Base-by-base conservation (phyloP, 2,113 vertebrate genomes). In the Melanocharis versteri region DNA sequence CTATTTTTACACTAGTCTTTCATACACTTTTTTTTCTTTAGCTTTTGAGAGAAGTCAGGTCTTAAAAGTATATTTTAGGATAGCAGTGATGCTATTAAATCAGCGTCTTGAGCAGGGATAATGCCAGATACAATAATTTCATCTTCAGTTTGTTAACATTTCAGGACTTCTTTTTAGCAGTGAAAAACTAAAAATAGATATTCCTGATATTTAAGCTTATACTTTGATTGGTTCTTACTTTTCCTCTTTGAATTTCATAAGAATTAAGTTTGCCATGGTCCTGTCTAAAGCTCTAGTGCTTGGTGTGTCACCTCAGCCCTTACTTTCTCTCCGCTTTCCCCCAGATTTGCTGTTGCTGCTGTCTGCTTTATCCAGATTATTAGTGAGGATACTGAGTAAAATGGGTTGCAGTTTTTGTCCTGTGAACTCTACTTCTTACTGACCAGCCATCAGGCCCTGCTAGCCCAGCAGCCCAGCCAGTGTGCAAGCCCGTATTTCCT, bases 301-400 rank as follows among this genome's bases (percentile, higher is more conserved):
- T 19, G 18, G 37, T 64, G 16, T 64, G 33, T 86, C 12, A 16
- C 15, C 24, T 73, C 26, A 37, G 35, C 26, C 11, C 33, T n/a
- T 60, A n/a, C 8, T 35, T 73, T 64, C 9, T 73, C 3, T 7
- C 12, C 0, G 0, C 5, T 22, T 42, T 53, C 53, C 33, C 16
- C 37, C 39, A 73, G 7, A 28, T 60, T 50, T 91, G 40, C 35
- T 71, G 23, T 23, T 81, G 37, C 12, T 77, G 7, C 37, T 6
- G 1, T 40, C 11, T 33, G 13, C 48, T 81, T 82, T 42, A 31
- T 53, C 14, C 40, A 66, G 24, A 15, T 73, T 23, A 22, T 27
- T 28, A 56, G 26, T 40, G 51, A 70, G 47, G 42, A n/a, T 42
- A 37, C 12, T 61, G 51, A 50, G 61, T 40, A 81, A 80, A 76